These are phyloP conservation scores for Aromia moschata DNA, from an alignment of 2,888 invertebrate species.

Conservation along the genomic window DNA sequence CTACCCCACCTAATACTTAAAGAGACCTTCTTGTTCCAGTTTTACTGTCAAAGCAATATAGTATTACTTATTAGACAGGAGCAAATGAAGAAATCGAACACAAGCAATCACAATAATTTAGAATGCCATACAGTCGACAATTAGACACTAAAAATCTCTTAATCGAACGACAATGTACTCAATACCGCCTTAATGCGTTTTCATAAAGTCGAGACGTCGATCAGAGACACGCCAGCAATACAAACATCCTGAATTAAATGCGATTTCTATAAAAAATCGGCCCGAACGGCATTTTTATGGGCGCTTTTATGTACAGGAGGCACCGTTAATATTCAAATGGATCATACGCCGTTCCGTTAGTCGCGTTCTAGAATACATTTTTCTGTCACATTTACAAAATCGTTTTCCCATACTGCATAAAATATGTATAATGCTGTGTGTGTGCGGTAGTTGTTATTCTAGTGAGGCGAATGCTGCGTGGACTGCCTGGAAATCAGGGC, in stretches of 20 bases:
- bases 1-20: too few species aligned
- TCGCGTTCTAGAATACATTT: constrained; percentile 52
- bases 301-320: constrained; percentile 44
- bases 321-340: constrained; percentile 58
- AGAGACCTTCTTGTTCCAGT: too few species aligned
- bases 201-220: constrained; percentile 37
- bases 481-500: too few species aligned
- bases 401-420: constrained; percentile 57
- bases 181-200: constrained; percentile 29
- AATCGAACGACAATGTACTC: constrained; percentile 10
- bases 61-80: too few species aligned
- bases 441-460: constrained; percentile 55
- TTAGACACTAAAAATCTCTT: neutral
- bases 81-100: neutral
- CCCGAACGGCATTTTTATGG: constrained; percentile 46
- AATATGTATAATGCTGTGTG: constrained; percentile 56
- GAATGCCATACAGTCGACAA: constrained; percentile 1
- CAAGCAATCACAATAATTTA: neutral
- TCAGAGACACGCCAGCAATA: constrained; percentile 41
- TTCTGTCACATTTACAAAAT: constrained; percentile 59
- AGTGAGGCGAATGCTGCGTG: constrained; percentile 50
- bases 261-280: constrained; percentile 48
- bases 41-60: too few species aligned
- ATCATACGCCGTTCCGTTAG: constrained; percentile 55
- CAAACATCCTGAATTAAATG: constrained; percentile 46